Conservation (phyloP, 1,140 invertebrate genomes). For the Halyomorpha halys region DNA sequence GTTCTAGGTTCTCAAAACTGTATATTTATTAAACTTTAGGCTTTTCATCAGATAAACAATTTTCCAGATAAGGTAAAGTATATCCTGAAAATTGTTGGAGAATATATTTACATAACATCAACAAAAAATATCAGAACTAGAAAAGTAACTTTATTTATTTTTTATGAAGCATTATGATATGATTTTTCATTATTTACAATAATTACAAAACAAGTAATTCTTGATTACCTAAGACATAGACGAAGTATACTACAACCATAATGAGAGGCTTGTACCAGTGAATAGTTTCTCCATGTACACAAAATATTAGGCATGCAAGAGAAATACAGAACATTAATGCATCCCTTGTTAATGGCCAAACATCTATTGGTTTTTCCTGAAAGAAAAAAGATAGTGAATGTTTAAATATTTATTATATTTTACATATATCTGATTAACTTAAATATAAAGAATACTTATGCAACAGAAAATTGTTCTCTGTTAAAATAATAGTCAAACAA, state of each 20-base stretch:
- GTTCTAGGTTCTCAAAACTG: no score
- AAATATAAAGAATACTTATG: no score
- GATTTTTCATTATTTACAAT: neutral
- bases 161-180: no score
- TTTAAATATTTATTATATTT: neutral
- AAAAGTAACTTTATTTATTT: no score
- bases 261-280: neutral
- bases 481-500: neutral
- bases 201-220: neutral
- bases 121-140: no score
- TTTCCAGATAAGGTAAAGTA: no score
- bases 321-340: neutral
- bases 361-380: neutral
- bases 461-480: no score
- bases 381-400: neutral
- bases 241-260: neutral
- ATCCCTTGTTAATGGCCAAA: neutral
- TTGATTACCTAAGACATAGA: neutral
- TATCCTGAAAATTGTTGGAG: no score
- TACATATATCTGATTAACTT: no score
- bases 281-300: neutral
- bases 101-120: no score
- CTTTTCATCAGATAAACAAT: no score
- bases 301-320: neutral
- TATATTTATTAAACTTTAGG: no score